These are phyloP conservation scores for Chascanopsetta lugubris DNA, from an alignment of 2,113 vertebrate species.

Conservation along the genomic window DNA sequence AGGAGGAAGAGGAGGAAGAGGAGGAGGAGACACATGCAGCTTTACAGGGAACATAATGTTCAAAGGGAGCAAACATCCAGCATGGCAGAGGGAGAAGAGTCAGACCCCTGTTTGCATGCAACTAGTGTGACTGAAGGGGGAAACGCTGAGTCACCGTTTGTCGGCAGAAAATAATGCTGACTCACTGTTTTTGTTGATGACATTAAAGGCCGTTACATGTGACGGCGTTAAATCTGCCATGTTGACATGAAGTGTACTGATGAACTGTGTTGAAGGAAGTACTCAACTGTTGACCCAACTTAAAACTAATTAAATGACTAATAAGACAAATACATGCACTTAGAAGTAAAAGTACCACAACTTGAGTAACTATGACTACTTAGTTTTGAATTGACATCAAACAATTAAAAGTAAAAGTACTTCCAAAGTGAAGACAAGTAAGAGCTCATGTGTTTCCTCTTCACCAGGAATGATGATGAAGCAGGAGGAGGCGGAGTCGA, in stretches of 20 bases:
- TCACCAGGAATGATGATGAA: too few species aligned
- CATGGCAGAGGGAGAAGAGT: not conserved
- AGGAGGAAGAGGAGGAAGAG: not conserved
- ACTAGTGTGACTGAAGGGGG: not conserved
- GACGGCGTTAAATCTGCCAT: not conserved
- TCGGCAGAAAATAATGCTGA: not conserved
- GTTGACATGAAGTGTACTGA: not conserved
- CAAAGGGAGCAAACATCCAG: not conserved
- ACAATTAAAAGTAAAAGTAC: too few species aligned
- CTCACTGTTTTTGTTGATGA: too few species aligned
- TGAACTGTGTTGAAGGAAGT: not conserved
- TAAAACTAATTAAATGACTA: not conserved
- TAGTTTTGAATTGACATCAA: too few species aligned
- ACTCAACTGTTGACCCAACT: not conserved
- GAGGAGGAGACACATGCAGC: constrained; percentile 7
- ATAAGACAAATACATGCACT: too few species aligned
- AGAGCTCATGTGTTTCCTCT: too few species aligned
- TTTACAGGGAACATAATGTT: constrained; percentile 43
- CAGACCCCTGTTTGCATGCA: not conserved
- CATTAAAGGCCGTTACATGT: not conserved
- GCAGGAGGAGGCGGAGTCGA: too few species aligned
- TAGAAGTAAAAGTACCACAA: too few species aligned
- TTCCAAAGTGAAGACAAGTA: too few species aligned
- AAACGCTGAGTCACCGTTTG: not conserved
- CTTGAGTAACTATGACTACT: too few species aligned